phyloP scores from a whole-genome alignment of 2,797 vertebrate genomes.

The Ataeniobius toweri region DNA sequence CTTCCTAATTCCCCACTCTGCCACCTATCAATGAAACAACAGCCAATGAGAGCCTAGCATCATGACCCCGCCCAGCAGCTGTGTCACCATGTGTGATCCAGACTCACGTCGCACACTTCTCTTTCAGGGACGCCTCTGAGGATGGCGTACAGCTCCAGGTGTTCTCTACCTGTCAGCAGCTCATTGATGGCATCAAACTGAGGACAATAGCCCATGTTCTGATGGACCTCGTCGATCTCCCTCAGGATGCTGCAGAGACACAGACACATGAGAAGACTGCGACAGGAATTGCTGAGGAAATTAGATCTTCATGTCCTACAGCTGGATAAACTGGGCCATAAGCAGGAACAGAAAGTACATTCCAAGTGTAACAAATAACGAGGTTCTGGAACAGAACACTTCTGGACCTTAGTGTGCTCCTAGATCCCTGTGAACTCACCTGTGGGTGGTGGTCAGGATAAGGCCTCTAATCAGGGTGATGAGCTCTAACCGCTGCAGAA shows the following conservation, averaged over 20 bases:
- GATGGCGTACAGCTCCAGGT: slow-evolving; percentile 94
- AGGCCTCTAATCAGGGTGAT: too few species aligned
- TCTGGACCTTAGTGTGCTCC: too few species aligned
- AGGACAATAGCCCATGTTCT: slow-evolving; percentile 97
- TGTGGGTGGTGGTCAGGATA: too few species aligned
- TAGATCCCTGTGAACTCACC: too few species aligned
- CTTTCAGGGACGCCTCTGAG: slow-evolving; percentile 91
- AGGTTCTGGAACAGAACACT: background rate
- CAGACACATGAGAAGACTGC: background rate
- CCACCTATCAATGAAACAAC: slow-evolving; percentile 60
- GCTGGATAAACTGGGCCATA: background rate
- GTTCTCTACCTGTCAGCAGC: slow-evolving; percentile 92
- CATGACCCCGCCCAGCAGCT: background rate
- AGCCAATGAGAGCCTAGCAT: background rate
- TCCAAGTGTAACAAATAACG: too few species aligned
- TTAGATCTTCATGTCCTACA: too few species aligned
- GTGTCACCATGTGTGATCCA: rapidly evolving
- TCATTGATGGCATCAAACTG: slow-evolving; percentile 97
- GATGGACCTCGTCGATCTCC: slow-evolving; percentile 91
- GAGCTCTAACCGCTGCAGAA: background rate
- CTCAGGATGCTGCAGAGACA: slow-evolving; percentile 85
- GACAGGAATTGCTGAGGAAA: background rate
- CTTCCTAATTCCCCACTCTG: slow-evolving; percentile 93
- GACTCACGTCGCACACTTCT: slow-evolving; percentile 92
- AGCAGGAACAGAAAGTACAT: background rate